phyloP scores from a whole-genome alignment of 2,113 vertebrate species.

The Passer domesticus region DNA sequence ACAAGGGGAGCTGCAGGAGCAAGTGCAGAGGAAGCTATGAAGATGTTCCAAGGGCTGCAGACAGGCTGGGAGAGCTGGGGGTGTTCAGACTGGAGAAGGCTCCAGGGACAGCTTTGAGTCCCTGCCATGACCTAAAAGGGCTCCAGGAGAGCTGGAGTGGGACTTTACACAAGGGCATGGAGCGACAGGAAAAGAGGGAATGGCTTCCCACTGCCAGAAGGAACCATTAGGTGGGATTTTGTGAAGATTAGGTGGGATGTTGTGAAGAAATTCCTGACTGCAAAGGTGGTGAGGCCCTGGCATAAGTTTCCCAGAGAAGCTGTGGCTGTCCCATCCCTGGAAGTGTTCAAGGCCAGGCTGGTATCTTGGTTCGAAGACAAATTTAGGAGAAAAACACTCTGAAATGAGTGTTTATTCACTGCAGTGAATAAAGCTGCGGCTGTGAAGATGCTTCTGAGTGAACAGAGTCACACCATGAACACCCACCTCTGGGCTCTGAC shows the following conservation, averaged over 20 bases:
- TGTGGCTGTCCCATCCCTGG: not conserved
- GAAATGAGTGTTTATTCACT: not conserved
- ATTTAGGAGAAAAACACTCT: not conserved
- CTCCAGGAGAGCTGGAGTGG: not conserved
- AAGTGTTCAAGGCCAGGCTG: not conserved
- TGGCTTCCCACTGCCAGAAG: not conserved
- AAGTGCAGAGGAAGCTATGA: not conserved
- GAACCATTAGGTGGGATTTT: no score
- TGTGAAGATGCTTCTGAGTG: not conserved
- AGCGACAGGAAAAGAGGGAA: not conserved
- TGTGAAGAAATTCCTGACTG: not conserved
- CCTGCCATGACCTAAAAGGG: rapidly evolving
- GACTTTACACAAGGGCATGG: not conserved
- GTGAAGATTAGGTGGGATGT: not conserved
- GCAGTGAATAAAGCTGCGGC: not conserved
- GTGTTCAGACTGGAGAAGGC: not conserved
- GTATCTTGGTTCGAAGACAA: not conserved
- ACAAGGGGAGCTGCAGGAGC: not conserved
- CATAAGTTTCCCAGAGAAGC: not conserved
- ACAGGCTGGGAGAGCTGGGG: not conserved
- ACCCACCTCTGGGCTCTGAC: not conserved
- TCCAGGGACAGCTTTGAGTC: not conserved
- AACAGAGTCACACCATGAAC: rapidly evolving
- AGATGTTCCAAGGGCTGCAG: not conserved
- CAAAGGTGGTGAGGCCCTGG: not conserved